These are phyloP conservation scores for Gobionotothen gibberifrons DNA, from an alignment of 2,797 vertebrate species.

Conservation along the genomic window DNA sequence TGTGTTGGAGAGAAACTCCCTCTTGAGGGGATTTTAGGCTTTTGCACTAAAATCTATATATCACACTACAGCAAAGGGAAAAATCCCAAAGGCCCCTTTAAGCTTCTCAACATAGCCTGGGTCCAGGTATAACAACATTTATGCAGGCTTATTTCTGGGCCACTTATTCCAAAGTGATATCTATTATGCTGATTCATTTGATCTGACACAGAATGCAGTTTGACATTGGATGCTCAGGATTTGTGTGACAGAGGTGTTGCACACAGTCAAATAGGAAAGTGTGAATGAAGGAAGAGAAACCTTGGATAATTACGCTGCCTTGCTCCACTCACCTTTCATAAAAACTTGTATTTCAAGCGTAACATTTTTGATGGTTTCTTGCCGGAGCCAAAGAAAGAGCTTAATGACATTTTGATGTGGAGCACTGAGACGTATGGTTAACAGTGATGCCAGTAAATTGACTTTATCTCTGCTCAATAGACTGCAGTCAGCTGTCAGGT, in stretches of 20 bases:
- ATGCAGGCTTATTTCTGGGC: slow-evolving; percentile 58
- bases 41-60: no score
- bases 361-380: slow-evolving; percentile 33
- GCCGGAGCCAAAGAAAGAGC: slow-evolving; percentile 19
- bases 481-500: slow-evolving; percentile 35
- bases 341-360: slow-evolving; percentile 24
- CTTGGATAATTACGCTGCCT: slow-evolving; percentile 17
- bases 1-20: no score
- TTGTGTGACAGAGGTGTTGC: slow-evolving; percentile 11
- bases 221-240: slow-evolving; percentile 12
- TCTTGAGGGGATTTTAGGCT: no score
- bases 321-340: slow-evolving; percentile 30
- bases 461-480: slow-evolving; percentile 49
- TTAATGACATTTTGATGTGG: slow-evolving; percentile 57
- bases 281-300: neutral
- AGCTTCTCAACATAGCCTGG: slow-evolving; percentile 42
- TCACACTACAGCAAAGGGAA: slow-evolving; percentile 35
- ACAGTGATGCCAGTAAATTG: slow-evolving; percentile 47
- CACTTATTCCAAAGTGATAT: slow-evolving; percentile 60
- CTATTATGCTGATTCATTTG: slow-evolving; percentile 41
- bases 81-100: slow-evolving; percentile 67
- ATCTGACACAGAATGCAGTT: slow-evolving; percentile 38
- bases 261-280: neutral
- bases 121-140: slow-evolving; percentile 70
- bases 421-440: slow-evolving; percentile 48